Evolutionary conservation across 2,797 vertebrate species (phyloP), one percentile per base, ranked within the genome.

Genomic region (Hylomyscus alleni): DNA sequence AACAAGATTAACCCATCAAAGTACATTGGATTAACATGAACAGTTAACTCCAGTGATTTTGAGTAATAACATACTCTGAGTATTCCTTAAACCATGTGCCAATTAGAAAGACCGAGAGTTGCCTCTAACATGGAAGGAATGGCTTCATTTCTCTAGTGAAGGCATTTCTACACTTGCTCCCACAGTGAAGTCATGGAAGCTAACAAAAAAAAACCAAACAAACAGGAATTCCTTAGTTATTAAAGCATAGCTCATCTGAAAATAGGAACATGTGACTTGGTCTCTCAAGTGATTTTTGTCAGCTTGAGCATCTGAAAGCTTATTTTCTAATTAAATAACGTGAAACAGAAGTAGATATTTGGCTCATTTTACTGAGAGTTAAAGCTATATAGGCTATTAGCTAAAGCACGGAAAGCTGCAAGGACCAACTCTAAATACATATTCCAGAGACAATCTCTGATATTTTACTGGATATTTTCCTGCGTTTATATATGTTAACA

Each of bases 381-480:
- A 94, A 93, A 75, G 40, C 52, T 90, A 20, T 7, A n/a, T 78
- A 76, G 13, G 9, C 26, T 17, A 94, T 94, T 93, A 84, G 56
- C 3, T 90, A 62, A 94, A 76, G 58, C 17, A 90, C 37, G 22
- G 19, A 94, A 86, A 94, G 60, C 82, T 60, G 77, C 87, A 47
- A 78, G 34, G 1, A 58, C 65, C 26, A 83, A 56, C 10, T 15
- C 29, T 91, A 85, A 72, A 78, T 91, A 89, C 1, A 10, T 22
- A 40, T 73, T 89, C 31, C 6, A 78, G 37, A 83, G 11, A 91
- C 17, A 90, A 60, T 78, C 72, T 93, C 86, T 47, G 20, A 50
- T 94, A 91, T 92, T 86, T 92, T 91, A 14, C 2, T 95, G 26
- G 50, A 76, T 69, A n/a, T 6, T 92, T 96, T 92, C 62, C 72